Conservation (phyloP, 2,797 vertebrate genomes). For the Molossus molossus region DNA sequence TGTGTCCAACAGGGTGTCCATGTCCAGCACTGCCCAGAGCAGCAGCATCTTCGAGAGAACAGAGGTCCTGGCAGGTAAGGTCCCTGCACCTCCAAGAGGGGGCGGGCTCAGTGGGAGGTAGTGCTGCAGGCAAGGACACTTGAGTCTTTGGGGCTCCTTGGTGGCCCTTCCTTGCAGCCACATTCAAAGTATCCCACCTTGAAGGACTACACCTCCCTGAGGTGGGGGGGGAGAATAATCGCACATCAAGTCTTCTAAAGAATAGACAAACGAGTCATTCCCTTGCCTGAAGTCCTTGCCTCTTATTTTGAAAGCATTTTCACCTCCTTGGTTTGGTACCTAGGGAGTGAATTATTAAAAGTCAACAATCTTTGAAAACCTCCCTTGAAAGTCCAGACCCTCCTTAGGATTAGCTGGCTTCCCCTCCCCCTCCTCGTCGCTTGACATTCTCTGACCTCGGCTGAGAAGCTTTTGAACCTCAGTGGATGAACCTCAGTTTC, state of each 20-base stretch:
- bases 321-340: neutral
- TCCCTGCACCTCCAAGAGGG: neutral
- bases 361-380: slow-evolving; percentile 50
- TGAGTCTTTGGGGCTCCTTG: no score
- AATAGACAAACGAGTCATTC: neutral
- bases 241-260: slow-evolving; percentile 32
- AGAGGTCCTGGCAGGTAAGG: slow-evolving; percentile 96
- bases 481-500: neutral
- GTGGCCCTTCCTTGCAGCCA: neutral
- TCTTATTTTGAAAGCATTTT: slow-evolving; percentile 54
- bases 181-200: neutral
- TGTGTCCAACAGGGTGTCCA: slow-evolving; percentile 92
- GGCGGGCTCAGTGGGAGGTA: neutral
- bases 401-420: neutral
- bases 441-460: slow-evolving; percentile 5
- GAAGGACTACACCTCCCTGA: neutral
- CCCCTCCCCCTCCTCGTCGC: neutral
- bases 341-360: slow-evolving; percentile 75
- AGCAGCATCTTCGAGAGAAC: slow-evolving; percentile 94
- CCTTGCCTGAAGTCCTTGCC: neutral
- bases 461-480: neutral
- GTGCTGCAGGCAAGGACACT: neutral
- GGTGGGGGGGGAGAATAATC: neutral
- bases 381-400: neutral
- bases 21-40: slow-evolving; percentile 93